Evolutionary conservation across 35 echinoderm and acorn worm species (phyloP).

Genomic region (Lytechinus variegatus): DNA sequence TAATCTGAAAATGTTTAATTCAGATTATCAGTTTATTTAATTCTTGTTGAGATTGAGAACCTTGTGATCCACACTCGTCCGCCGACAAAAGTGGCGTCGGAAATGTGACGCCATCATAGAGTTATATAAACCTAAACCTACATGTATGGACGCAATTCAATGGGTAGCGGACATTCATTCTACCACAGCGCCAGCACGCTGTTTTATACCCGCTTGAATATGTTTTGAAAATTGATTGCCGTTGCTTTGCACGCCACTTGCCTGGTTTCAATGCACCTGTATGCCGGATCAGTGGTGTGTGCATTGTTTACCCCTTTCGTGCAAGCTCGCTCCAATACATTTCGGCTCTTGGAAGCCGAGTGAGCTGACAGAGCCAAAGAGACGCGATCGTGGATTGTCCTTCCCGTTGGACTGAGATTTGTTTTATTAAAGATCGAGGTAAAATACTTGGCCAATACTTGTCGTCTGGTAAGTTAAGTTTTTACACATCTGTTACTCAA

Average conservation of each 20-base stretch:
- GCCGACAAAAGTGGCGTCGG: background rate
- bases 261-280: background rate
- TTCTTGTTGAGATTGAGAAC: no score
- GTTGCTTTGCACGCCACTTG: background rate
- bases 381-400: no score
- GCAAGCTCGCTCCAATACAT: no score
- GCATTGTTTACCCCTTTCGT: background rate
- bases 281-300: background rate
- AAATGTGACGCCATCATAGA: background rate
- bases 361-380: no score
- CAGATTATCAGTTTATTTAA: no score
- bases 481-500: background rate
- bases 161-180: background rate
- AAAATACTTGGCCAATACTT: background rate
- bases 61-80: no score
- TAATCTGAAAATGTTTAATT: no score
- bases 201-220: background rate
- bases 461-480: background rate
- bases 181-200: slow-evolving; percentile 17
- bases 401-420: no score
- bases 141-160: background rate
- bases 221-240: slow-evolving; percentile 34
- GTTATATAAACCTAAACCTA: no score
- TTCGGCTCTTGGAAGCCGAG: no score
- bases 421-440: background rate